Percentiles rank a stretch among this genome's conserved stretches.
These are phyloP conservation scores for Melanogrammus aeglefinus DNA, from an alignment of 2,797 vertebrate genomes.

Conservation along the genomic window DNA sequence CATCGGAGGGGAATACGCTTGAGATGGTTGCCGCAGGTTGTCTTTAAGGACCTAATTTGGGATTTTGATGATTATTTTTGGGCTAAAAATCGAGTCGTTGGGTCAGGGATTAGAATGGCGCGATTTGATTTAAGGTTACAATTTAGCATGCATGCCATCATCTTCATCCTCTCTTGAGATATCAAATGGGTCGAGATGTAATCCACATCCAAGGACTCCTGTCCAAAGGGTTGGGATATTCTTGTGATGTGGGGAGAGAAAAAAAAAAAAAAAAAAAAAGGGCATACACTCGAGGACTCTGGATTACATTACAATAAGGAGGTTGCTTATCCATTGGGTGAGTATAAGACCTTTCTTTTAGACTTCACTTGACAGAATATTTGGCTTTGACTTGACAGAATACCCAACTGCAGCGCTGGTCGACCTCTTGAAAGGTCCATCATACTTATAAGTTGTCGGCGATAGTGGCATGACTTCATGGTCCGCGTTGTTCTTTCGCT, in stretches of 20 bases:
- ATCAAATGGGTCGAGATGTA: neutral
- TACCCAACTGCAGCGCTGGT: neutral
- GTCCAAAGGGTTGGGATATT: neutral
- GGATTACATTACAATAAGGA: neutral
- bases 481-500: neutral
- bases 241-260: neutral
- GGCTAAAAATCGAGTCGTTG: neutral
- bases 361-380: neutral
- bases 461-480: neutral
- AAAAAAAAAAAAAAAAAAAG: neutral
- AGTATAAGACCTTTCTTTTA: neutral
- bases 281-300: neutral
- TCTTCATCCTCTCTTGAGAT: too few species aligned
- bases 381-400: neutral
- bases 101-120: neutral
- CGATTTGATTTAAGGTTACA: neutral
- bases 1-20: neutral
- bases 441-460: neutral
- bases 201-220: neutral
- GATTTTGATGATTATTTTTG: neutral
- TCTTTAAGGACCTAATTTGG: neutral
- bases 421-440: neutral
- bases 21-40: neutral
- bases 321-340: neutral
- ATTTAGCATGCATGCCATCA: too few species aligned